Conservation (phyloP, 2,113 vertebrate species). For the Neodon shergylaensis region DNA sequence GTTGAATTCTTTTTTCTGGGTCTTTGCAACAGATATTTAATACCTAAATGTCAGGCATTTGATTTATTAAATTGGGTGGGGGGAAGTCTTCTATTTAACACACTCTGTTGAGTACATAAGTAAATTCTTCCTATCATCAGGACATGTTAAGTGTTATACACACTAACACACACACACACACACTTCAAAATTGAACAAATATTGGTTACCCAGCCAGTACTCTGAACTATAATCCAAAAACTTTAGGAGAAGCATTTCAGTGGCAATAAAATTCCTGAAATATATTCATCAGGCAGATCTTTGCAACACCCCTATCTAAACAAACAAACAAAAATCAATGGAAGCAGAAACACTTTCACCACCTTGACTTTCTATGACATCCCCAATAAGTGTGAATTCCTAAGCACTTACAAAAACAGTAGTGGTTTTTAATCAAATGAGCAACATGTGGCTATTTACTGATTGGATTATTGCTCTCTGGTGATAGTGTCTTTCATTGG, state of each 20-base stretch:
- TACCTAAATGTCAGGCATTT: slow-evolving; percentile 62
- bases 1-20: slow-evolving; percentile 61
- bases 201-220: slow-evolving; percentile 61
- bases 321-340: slow-evolving; percentile 42
- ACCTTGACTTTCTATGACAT: slow-evolving; percentile 78
- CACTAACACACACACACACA: neutral
- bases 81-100: slow-evolving; percentile 60
- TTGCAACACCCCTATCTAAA: slow-evolving; percentile 79
- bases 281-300: slow-evolving; percentile 78
- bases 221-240: slow-evolving; percentile 74
- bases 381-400: slow-evolving; percentile 23
- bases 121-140: slow-evolving; percentile 74
- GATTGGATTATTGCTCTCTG: neutral
- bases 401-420: slow-evolving; percentile 75
- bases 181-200: slow-evolving; percentile 71
- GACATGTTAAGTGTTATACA: slow-evolving; percentile 74
- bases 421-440: slow-evolving; percentile 61
- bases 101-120: slow-evolving; percentile 70
- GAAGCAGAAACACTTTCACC: slow-evolving; percentile 71
- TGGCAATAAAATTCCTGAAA: slow-evolving; percentile 81
- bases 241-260: slow-evolving; percentile 61
- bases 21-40: slow-evolving; percentile 60
- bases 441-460: slow-evolving; percentile 40
- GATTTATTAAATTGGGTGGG: slow-evolving; percentile 70
- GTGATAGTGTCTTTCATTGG: neutral